A percentile compares a stretch with the other conserved stretches of the same genome.
phyloP scores from a whole-genome alignment of 2,888 invertebrate species.

The Chloromyia formosa region DNA sequence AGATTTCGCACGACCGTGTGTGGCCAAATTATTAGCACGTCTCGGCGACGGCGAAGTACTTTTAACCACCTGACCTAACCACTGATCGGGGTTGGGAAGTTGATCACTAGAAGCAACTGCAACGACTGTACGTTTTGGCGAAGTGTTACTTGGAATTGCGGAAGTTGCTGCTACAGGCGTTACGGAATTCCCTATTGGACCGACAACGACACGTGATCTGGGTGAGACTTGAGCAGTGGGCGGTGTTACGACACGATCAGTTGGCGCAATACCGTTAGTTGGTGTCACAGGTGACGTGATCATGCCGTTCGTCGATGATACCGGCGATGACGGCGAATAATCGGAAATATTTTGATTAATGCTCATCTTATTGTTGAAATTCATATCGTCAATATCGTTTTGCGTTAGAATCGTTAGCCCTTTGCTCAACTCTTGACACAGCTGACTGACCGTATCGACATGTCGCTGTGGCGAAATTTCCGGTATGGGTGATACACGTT shows the following conservation, averaged over 20 bases:
- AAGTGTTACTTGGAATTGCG: slow-evolving; percentile 52
- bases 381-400: slow-evolving; percentile 68
- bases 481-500: slow-evolving; percentile 77
- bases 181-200: slow-evolving; percentile 70
- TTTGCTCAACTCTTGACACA: slow-evolving; percentile 79
- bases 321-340: slow-evolving; percentile 40
- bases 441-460: slow-evolving; percentile 74
- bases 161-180: slow-evolving; percentile 53
- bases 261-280: slow-evolving; percentile 51
- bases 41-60: slow-evolving; percentile 68
- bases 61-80: slow-evolving; percentile 79
- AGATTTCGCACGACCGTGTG: slow-evolving; percentile 69
- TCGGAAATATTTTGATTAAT: slow-evolving; percentile 67
- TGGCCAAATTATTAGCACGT: slow-evolving; percentile 67
- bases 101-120: slow-evolving; percentile 63
- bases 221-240: slow-evolving; percentile 68
- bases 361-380: slow-evolving; percentile 68
- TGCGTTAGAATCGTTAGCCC: slow-evolving; percentile 73
- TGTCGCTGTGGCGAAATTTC: slow-evolving; percentile 73
- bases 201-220: slow-evolving; percentile 71
- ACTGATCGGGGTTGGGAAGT: slow-evolving; percentile 83
- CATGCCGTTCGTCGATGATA: slow-evolving; percentile 40
- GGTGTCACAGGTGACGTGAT: slow-evolving; percentile 32
- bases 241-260: slow-evolving; percentile 52
- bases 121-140: slow-evolving; percentile 53